Evolutionary conservation across 2,113 vertebrate genomes (phyloP), one percentile per base, ranked within the genome.

Genomic region (Copsychus sechellarum): DNA sequence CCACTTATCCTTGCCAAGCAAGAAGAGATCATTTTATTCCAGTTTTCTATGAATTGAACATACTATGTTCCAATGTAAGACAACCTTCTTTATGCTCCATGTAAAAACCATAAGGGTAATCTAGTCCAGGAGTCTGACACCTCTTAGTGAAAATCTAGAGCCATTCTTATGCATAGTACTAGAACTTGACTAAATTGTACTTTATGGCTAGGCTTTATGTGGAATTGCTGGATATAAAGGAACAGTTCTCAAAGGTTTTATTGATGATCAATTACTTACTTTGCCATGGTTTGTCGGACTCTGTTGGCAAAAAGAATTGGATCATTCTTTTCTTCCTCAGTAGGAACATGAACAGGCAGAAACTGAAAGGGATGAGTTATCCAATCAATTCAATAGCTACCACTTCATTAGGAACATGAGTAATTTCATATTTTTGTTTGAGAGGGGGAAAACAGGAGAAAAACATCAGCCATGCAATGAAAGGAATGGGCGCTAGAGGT

Each of bases 281-380:
- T 90, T 61, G 99, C 99, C 99, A 99, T 99, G 45, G 93, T 85
- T 65, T 97, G 97, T 74, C 99, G 98, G 71, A 99, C 98, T 96
- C 96, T 97, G 94, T 61, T 98, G 50, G 99, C 99, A 96, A 98
- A 99, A 92, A 99, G 97, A 60, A 97, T 22, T 1, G 98, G 98
- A 56, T 97, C 98, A 2, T 96, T 98, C 97, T 98, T 99, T 95
- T 99, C 99, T 81, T 99, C 98, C 51, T 99, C 98, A 45, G 95
- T 98, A 66, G 99, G 99, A 65, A 98, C 93, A 38, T 99, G 97
- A 47, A 99, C 98, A 19, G 99, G 98, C 85, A 99, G 96, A 96
- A 99, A 99, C 99, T 99, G 96, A 91, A 98, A 97, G 45, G 81
- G 61, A 97, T 65, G 42, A 96, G 61, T 84, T 84, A 53, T 54